Conservation (phyloP, 2,113 vertebrate genomes). For the Hemicordylus capensis region DNA sequence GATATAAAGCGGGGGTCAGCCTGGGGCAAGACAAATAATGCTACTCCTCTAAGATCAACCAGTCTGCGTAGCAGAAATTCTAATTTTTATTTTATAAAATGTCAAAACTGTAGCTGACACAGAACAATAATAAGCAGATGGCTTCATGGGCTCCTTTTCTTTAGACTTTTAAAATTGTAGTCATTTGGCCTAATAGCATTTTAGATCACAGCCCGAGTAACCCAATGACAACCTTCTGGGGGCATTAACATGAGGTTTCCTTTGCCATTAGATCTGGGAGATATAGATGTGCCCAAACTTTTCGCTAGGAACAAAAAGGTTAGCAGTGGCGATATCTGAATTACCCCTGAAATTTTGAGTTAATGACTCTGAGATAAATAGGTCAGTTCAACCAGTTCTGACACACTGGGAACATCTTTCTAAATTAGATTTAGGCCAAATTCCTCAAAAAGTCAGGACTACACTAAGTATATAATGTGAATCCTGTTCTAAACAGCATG, state of each 20-base stretch:
- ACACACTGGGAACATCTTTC: neutral
- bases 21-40: neutral
- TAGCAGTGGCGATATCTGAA: neutral
- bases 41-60: neutral
- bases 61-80: neutral
- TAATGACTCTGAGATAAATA: neutral
- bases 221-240: neutral
- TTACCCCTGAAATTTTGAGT: neutral
- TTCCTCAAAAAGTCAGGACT: slow-evolving; percentile 8
- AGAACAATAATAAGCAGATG: neutral
- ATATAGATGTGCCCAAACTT: neutral
- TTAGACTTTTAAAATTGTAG: neutral
- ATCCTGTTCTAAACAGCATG: slow-evolving; percentile 10
- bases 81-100: neutral
- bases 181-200: neutral
- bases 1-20: neutral
- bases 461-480: slow-evolving; percentile 2
- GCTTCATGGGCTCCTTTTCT: neutral
- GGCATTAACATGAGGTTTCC: neutral
- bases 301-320: neutral
- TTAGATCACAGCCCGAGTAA: neutral
- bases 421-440: neutral
- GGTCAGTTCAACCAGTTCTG: neutral
- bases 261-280: neutral
- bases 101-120: neutral